Conservation (phyloP, 2,113 vertebrate species). For the Psittacula cyanocephala region DNA sequence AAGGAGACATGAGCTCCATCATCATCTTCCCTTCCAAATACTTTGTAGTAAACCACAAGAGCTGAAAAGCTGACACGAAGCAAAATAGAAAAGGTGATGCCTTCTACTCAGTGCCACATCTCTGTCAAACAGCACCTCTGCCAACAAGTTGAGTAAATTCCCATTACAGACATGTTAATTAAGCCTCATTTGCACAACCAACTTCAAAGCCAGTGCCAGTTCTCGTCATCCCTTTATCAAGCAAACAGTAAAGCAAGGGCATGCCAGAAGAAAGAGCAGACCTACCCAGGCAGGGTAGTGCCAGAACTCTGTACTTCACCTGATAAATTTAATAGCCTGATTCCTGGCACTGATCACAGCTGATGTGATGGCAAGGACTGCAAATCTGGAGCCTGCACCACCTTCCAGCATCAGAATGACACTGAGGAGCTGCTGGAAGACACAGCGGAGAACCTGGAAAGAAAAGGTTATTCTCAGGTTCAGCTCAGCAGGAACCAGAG, state of each 20-base stretch:
- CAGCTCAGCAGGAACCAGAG: neutral
- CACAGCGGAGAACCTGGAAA: slow-evolving; percentile 71
- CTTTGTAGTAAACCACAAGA: neutral
- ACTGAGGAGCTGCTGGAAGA: slow-evolving; percentile 83
- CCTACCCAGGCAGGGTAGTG: neutral
- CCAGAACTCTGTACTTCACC: slow-evolving; percentile 72
- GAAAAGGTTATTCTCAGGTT: neutral
- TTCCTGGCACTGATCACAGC: slow-evolving; percentile 70
- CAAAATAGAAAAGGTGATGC: neutral
- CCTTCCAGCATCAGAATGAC: slow-evolving; percentile 86
- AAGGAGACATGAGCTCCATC: neutral
- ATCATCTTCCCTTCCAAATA: neutral
- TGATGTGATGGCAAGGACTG: slow-evolving; percentile 66
- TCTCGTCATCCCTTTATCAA: slow-evolving; percentile 30
- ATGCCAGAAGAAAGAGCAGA: neutral
- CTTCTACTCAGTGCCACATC: neutral
- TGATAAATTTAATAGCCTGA: slow-evolving; percentile 86
- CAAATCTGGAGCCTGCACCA: neutral
- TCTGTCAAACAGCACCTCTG: neutral
- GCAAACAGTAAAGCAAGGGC: neutral
- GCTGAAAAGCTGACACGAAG: neutral
- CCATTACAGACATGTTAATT: slow-evolving; percentile 29
- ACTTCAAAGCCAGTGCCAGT: neutral
- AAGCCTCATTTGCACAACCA: slow-evolving; percentile 14
- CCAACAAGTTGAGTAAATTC: neutral